These are phyloP conservation scores for Uromys caudimaculatus DNA, from an alignment of 2,797 vertebrate species.

Conservation along the genomic window DNA sequence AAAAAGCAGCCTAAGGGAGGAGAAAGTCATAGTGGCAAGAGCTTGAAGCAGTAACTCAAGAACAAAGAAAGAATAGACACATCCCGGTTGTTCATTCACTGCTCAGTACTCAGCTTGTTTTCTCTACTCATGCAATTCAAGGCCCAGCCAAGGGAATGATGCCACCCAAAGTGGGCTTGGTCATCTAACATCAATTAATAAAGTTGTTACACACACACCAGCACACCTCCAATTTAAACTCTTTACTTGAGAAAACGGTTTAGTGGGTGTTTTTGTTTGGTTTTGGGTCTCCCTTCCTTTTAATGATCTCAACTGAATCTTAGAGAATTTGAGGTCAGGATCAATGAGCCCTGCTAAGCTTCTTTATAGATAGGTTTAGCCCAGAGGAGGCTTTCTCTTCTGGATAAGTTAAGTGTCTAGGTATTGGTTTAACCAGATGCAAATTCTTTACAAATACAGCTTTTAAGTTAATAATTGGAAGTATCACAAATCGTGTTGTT, in stretches of 20 bases:
- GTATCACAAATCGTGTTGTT: not conserved
- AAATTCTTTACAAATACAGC: not conserved
- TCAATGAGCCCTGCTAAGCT: not conserved
- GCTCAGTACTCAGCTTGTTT: constrained; percentile 54
- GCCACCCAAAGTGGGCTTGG: not conserved
- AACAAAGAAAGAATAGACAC: not conserved
- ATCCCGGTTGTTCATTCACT: not conserved
- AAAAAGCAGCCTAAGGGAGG: not conserved
- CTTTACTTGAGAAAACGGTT: not conserved
- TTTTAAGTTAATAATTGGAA: not conserved
- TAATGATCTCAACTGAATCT: not conserved
- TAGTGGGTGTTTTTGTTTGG: not conserved
- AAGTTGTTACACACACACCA: not conserved
- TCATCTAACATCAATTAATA: not conserved
- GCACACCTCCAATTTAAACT: not conserved
- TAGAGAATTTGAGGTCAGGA: not conserved
- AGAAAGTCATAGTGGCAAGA: not conserved
- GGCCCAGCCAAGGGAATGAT: not conserved
- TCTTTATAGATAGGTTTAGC: not conserved
- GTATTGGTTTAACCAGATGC: not conserved
- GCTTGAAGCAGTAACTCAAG: not conserved
- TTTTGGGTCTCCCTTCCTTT: not conserved
- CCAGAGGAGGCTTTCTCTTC: not conserved
- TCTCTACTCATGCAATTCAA: not conserved
- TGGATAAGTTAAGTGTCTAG: not conserved